A percentile compares a stretch with the other conserved stretches of the same genome.
These are phyloP conservation scores for Cyprinodon brontotheroides DNA, from an alignment of 2,113 vertebrate species.

Conservation along the genomic window DNA sequence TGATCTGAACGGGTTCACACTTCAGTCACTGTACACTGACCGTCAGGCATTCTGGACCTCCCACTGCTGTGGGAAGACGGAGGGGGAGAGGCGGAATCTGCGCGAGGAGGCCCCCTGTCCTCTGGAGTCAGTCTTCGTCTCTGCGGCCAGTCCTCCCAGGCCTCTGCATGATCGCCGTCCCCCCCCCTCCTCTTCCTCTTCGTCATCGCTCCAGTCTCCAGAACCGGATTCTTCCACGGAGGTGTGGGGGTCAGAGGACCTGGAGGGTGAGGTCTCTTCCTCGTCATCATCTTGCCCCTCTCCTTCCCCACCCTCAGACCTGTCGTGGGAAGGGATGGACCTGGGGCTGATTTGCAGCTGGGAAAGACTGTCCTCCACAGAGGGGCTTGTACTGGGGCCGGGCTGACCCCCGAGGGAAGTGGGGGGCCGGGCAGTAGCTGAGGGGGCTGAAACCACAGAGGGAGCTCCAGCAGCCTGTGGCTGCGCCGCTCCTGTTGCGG, in stretches of 20 bases:
- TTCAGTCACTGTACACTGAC: constrained; percentile 97
- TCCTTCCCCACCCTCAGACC: constrained; percentile 85
- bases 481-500: constrained; percentile 57
- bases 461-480: constrained; percentile 53
- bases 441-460: constrained; percentile 29
- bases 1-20: constrained; percentile 83
- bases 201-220: constrained; percentile 87
- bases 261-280: constrained; percentile 80
- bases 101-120: constrained; percentile 80
- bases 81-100: constrained; percentile 68
- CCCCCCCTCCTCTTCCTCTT: constrained; percentile 80
- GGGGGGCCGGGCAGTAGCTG: constrained; percentile 78
- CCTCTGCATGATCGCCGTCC: constrained; percentile 71
- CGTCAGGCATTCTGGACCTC: constrained; percentile 93
- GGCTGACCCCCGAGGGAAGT: constrained; percentile 85
- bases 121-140: constrained; percentile 83
- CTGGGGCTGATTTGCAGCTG: constrained; percentile 86
- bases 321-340: constrained; percentile 75
- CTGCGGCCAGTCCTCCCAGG: constrained; percentile 81
- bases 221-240: constrained; percentile 90
- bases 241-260: constrained; percentile 83
- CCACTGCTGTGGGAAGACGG: constrained; percentile 72
- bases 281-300: constrained; percentile 85
- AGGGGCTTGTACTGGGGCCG: constrained; percentile 69
- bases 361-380: constrained; percentile 87